Percentiles rank a stretch among this genome's conserved stretches.
These are phyloP conservation scores for Heliornis fulica DNA, from an alignment of 2,113 vertebrate genomes.

Conservation along the genomic window DNA sequence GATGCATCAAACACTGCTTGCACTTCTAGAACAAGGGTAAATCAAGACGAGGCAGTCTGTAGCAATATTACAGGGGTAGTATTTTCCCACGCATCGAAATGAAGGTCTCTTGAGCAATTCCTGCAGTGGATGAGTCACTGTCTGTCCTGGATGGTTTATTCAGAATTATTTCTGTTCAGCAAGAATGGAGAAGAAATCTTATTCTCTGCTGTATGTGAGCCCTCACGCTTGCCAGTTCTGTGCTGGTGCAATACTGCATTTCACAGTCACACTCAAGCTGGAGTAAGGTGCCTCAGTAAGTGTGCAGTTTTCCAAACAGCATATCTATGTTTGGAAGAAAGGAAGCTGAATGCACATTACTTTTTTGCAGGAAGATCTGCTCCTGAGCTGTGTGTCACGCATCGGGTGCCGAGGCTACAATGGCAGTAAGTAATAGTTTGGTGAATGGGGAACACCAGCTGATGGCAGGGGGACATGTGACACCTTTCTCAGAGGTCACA, in stretches of 20 bases:
- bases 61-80: neutral
- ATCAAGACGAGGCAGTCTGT: slow-evolving; percentile 12
- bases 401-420: neutral
- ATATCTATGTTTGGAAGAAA: neutral
- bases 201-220: neutral
- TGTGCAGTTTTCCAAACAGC: neutral
- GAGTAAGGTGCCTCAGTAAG: neutral
- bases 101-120: slow-evolving; percentile 49
- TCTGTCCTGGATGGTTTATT: slow-evolving; percentile 45
- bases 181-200: slow-evolving; percentile 8
- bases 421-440: neutral
- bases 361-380: neutral
- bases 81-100: slow-evolving; percentile 42
- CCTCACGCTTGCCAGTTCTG: neutral
- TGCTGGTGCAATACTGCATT: neutral
- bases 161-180: slow-evolving; percentile 5
- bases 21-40: neutral
- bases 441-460: neutral
- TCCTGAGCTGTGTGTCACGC: neutral
- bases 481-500: neutral
- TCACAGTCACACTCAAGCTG: neutral
- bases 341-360: neutral
- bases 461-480: neutral
- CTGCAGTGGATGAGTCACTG: slow-evolving; percentile 47
- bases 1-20: neutral